Conservation (phyloP, 2,113 vertebrate genomes). For the Pachycephala philippinensis region DNA sequence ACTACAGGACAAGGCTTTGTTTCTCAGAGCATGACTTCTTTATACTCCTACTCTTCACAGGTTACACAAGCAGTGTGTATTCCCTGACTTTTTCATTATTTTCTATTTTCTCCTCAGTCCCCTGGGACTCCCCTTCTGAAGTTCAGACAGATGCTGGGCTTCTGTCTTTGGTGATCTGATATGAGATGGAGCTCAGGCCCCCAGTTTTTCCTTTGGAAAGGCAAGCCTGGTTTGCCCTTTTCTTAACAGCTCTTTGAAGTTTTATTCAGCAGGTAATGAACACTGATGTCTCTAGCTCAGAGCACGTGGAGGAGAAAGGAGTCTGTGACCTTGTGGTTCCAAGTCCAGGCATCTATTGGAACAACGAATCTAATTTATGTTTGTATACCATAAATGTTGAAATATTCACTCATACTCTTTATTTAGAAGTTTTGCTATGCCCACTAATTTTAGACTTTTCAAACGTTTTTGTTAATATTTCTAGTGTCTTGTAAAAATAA, state of each 20-base stretch:
- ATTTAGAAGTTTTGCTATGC: neutral
- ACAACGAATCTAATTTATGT: neutral
- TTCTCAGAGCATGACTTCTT: neutral
- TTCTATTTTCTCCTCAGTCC: neutral
- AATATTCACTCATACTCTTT: neutral
- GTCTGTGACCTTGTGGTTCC: neutral
- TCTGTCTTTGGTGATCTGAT: neutral
- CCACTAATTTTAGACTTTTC: neutral
- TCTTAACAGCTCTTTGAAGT: neutral
- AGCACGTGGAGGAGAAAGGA: neutral
- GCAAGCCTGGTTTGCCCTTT: neutral
- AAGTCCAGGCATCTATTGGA: neutral
- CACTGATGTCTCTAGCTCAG: neutral
- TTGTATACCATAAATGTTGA: neutral
- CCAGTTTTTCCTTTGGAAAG: neutral
- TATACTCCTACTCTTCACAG: neutral
- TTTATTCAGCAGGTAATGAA: neutral
- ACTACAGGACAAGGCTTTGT: neutral
- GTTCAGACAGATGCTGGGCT: accelerated
- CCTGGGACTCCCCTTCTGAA: neutral
- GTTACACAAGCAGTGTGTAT: neutral
- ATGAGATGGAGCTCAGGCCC: neutral
- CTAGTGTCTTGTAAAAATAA: neutral
- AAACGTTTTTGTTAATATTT: neutral
- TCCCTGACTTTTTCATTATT: neutral